Conservation (phyloP, 1,140 invertebrate genomes). For the Drosophila obscura region DNA sequence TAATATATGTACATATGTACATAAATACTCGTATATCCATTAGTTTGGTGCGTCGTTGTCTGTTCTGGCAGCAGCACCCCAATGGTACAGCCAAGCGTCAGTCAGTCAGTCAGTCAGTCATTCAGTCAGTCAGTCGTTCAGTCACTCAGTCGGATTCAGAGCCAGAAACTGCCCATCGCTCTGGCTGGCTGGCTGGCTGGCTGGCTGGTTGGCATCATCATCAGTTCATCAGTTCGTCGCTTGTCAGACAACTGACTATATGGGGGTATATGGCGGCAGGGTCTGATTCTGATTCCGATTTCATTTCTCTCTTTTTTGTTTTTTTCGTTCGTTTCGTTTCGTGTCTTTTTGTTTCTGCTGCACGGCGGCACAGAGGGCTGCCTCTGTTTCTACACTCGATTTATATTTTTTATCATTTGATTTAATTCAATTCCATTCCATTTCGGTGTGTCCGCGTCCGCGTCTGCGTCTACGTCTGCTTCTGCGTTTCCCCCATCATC, state of each 20-base stretch:
- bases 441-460: slow-evolving; percentile 59
- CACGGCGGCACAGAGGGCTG: slow-evolving; percentile 65
- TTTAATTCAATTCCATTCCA: slow-evolving; percentile 81
- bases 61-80: slow-evolving; percentile 37
- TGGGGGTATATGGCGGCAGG: slow-evolving; percentile 8
- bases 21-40: slow-evolving; percentile 25
- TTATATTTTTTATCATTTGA: slow-evolving; percentile 83
- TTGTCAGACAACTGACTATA: slow-evolving; percentile 27
- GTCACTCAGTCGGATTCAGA: background rate
- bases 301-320: slow-evolving; percentile 19
- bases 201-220: too few relatives aligned
- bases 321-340: slow-evolving; percentile 3
- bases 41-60: slow-evolving; percentile 10
- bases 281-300: slow-evolving; percentile 41
- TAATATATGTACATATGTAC: slow-evolving; percentile 21
- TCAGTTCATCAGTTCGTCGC: slow-evolving; percentile 13
- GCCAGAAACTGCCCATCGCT: slow-evolving; percentile 6
- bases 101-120: slow-evolving; percentile 30
- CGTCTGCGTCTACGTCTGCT: slow-evolving; percentile 15
- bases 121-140: background rate
- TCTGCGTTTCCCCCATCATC: slow-evolving; percentile 1
- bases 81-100: slow-evolving; percentile 44
- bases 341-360: slow-evolving; percentile 37
- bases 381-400: slow-evolving; percentile 79
- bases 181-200: too few relatives aligned